Conservation (phyloP, 2,113 vertebrate genomes). For the Terrapene triunguis region DNA sequence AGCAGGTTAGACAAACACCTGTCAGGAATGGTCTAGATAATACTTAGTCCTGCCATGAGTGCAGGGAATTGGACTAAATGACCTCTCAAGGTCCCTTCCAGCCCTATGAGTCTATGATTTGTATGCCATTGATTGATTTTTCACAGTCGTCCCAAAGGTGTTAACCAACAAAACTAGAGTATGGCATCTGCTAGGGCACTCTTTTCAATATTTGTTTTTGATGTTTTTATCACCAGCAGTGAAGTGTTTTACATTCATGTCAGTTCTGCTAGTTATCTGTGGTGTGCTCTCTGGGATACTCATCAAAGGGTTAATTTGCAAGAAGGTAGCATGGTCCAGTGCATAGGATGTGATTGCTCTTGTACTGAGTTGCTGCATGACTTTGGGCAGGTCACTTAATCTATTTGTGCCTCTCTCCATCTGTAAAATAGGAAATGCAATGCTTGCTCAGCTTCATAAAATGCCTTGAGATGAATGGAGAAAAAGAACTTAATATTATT, state of each 20-base stretch:
- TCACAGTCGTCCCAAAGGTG: slow-evolving; percentile 34
- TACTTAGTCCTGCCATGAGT: no score
- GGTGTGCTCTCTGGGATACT: background rate
- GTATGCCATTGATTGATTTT: slow-evolving; percentile 42
- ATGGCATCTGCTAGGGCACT: background rate
- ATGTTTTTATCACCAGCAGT: background rate
- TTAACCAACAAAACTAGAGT: slow-evolving; percentile 1
- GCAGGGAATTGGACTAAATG: no score
- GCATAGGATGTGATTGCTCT: background rate
- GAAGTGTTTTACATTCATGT: background rate
- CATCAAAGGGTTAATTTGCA: background rate
- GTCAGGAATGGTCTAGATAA: no score
- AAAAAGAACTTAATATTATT: background rate
- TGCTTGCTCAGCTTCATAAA: background rate
- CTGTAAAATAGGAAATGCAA: background rate
- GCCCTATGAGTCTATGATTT: background rate
- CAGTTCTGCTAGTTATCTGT: background rate
- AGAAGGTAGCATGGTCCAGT: background rate
- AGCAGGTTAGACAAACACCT: no score
- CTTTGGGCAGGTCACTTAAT: accelerated
- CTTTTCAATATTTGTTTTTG: background rate
- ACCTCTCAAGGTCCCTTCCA: no score
- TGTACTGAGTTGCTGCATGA: background rate
- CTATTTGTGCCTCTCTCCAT: background rate
- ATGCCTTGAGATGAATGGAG: background rate